A percentile compares a stretch with the other conserved stretches of the same genome.
Evolutionary conservation across 1,140 invertebrate genomes (phyloP).

Genomic region (Drosophila teissieri): DNA sequence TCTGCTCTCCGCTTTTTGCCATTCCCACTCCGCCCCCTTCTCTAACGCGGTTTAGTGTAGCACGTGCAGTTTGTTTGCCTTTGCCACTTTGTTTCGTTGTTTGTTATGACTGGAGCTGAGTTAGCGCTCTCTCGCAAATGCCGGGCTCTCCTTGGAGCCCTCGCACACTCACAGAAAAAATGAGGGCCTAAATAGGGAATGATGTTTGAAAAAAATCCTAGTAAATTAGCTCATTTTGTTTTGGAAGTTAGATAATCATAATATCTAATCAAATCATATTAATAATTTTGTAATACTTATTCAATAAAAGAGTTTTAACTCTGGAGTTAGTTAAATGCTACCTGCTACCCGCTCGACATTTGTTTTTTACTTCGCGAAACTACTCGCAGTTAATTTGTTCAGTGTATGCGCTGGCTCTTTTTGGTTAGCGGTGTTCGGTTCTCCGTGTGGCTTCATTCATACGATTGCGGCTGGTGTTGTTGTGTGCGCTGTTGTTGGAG

Average conservation of each 20-base stretch:
- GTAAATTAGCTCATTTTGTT: no score
- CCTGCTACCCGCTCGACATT: no score
- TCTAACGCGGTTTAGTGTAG: conserved; percentile 12
- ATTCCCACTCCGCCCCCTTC: not conserved
- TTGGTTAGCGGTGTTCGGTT: conserved; percentile 7
- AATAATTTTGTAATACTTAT: no score
- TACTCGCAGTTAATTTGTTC: not conserved
- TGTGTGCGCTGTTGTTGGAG: not conserved
- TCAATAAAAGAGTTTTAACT: not conserved
- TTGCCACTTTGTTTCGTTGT: conserved; percentile 67
- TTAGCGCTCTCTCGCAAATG: conserved; percentile 23
- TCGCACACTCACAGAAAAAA: conserved; percentile 1
- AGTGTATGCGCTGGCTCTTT: not conserved
- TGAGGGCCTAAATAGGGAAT: no score
- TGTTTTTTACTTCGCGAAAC: not conserved
- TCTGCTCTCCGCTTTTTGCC: not conserved
- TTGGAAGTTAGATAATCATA: no score
- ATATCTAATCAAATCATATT: no score
- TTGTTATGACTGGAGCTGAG: conserved; percentile 69
- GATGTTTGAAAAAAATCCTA: no score
- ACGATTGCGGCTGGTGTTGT: conserved; percentile 8
- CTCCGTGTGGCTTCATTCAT: conserved; percentile 58
- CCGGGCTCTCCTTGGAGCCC: conserved; percentile 9
- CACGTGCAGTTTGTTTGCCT: conserved; percentile 74
- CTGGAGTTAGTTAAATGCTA: no score